Conservation (phyloP, 1,140 invertebrate genomes). For the Zaprionus africanus region DNA sequence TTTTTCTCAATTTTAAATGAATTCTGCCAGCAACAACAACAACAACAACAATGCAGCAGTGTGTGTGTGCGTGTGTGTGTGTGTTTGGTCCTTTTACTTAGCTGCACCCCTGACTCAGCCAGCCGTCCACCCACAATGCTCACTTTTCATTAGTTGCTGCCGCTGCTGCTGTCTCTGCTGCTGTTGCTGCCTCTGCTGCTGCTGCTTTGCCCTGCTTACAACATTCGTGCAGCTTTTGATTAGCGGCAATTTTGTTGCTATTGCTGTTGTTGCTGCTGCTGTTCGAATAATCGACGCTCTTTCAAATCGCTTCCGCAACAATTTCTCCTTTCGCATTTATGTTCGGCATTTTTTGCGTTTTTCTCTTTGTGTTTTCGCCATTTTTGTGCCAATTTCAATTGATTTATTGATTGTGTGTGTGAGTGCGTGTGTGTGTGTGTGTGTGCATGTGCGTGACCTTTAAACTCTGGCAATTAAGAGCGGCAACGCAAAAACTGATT, state of each 20-base stretch:
- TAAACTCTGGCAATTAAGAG: conserved; percentile 43
- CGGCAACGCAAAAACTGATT: background rate
- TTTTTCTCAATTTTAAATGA: conserved; percentile 82
- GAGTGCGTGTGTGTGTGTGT: conserved; percentile 18
- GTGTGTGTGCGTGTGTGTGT: conserved; percentile 26
- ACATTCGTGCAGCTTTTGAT: conserved; percentile 75
- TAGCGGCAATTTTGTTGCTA: conserved; percentile 66
- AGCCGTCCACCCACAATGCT: conserved; percentile 9
- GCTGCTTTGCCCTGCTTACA: conserved; percentile 43
- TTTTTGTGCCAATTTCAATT: conserved; percentile 38
- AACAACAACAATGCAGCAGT: conserved; percentile 22
- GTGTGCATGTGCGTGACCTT: conserved; percentile 31
- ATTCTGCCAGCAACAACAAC: conserved; percentile 60
- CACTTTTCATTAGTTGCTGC: conserved; percentile 68
- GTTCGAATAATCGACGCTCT: conserved; percentile 49
- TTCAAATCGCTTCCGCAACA: conserved; percentile 33
- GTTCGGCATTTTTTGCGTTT: background rate
- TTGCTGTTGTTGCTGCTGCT: conserved; percentile 24
- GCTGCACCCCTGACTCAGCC: conserved; percentile 24
- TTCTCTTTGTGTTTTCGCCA: conserved; percentile 14
- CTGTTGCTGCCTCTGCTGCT: conserved; percentile 18
- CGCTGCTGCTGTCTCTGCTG: background rate
- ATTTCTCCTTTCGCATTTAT: conserved; percentile 48
- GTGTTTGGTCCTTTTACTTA: conserved; percentile 54
- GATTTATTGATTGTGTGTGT: conserved; percentile 61